Evolutionary conservation across 2,113 vertebrate genomes (phyloP).

Genomic region (Himantopus leucocephalus): DNA sequence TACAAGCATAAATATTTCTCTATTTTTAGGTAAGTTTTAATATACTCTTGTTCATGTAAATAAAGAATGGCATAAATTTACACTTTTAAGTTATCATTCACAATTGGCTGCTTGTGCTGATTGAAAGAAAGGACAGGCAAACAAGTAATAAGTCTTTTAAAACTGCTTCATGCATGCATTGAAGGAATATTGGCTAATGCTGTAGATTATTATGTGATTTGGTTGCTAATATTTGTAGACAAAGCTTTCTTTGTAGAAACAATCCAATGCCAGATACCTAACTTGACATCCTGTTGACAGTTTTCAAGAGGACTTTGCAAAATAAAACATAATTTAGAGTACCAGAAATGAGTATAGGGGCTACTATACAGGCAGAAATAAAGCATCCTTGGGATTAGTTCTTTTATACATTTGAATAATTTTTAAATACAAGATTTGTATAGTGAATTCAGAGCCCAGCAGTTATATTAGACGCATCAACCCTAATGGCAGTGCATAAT

Average conservation of each 20-base stretch:
- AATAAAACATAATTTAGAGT: not conserved
- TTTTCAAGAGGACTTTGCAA: not conserved
- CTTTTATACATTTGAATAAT: conserved; percentile 1
- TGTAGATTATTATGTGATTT: not conserved
- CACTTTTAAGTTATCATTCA: not conserved
- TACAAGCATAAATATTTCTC: not conserved
- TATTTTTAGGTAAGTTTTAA: not conserved
- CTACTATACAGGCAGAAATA: not conserved
- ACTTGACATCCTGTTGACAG: not conserved
- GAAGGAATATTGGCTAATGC: not conserved
- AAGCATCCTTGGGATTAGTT: not conserved
- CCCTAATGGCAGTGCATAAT: not conserved
- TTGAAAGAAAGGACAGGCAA: not conserved
- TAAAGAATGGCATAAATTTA: not conserved
- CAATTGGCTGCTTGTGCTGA: not conserved
- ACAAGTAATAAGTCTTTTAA: not conserved
- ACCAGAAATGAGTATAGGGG: not conserved
- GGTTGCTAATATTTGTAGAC: not conserved
- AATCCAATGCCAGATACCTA: not conserved
- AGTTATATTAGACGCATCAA: conserved; percentile 11
- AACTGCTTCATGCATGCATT: not conserved
- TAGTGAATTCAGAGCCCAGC: not conserved
- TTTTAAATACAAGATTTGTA: not conserved
- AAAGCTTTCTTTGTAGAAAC: not conserved
- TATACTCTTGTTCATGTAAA: not conserved